Conservation (phyloP, 2,888 invertebrate genomes). For the Sarcophaga rosellei region DNA sequence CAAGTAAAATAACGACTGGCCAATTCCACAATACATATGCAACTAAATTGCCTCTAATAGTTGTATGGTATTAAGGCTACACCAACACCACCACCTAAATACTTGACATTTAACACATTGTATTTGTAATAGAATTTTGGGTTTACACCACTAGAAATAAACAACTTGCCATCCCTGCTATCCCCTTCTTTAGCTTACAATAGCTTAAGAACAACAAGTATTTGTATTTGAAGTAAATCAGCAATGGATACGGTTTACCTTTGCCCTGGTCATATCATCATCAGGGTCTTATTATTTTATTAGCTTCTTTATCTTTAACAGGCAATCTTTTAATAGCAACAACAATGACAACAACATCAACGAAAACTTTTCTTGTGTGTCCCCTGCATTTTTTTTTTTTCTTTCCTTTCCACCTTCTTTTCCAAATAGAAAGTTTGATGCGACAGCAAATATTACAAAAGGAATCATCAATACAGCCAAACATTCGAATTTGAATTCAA, state of each 20-base stretch:
- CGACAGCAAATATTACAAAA: slow-evolving; percentile 58
- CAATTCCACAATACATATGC: slow-evolving; percentile 49
- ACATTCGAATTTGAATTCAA: slow-evolving; percentile 55
- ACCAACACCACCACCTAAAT: slow-evolving; percentile 51
- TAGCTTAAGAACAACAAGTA: neutral
- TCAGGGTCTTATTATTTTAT: slow-evolving; percentile 64
- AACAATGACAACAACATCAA: slow-evolving; percentile 33
- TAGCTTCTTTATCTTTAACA: slow-evolving; percentile 63
- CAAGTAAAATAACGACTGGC: slow-evolving; percentile 40
- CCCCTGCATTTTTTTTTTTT: neutral
- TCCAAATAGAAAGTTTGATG: slow-evolving; percentile 45
- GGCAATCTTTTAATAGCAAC: slow-evolving; percentile 45
- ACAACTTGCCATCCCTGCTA: neutral
- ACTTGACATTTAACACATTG: slow-evolving; percentile 69
- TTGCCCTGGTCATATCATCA: neutral
- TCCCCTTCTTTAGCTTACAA: neutral
- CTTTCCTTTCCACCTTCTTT: slow-evolving; percentile 38
- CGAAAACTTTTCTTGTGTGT: slow-evolving; percentile 37
- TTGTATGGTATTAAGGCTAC: slow-evolving; percentile 32
- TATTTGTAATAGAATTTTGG: slow-evolving; percentile 45
- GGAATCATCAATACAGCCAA: slow-evolving; percentile 52
- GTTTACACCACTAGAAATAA: no score
- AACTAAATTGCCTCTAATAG: slow-evolving; percentile 32
- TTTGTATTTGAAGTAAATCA: neutral
- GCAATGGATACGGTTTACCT: neutral